Percentiles rank a stretch among this genome's conserved stretches.
Evolutionary conservation across 64 coral and sea anemone species (phyloP).

Genomic region (Actinia tenebrosa): DNA sequence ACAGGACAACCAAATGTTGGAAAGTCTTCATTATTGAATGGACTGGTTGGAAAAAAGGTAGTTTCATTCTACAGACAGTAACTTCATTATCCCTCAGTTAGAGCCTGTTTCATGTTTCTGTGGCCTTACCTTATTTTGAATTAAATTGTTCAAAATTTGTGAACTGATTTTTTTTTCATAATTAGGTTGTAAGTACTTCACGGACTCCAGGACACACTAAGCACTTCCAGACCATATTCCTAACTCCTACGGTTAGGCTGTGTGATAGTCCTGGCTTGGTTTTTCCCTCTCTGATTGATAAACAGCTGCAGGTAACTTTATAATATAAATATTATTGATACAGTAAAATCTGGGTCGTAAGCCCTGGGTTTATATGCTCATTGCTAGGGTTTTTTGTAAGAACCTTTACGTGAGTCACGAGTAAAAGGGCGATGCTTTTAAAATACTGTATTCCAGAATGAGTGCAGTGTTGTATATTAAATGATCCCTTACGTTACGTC

Average conservation of each 20-base stretch:
- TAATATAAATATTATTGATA: too few relatives aligned
- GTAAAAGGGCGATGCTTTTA: too few relatives aligned
- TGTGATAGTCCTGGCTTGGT: constrained; percentile 95
- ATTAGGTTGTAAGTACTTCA: constrained; percentile 89
- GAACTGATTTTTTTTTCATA: background rate
- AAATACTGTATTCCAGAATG: too few relatives aligned
- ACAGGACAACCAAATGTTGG: constrained; percentile 98
- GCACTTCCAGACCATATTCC: constrained; percentile 98
- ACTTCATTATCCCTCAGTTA: background rate
- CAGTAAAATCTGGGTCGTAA: too few relatives aligned
- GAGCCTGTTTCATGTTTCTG: background rate
- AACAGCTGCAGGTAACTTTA: constrained; percentile 77
- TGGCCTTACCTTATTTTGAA: background rate
- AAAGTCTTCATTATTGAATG: constrained; percentile 94
- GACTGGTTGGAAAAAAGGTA: constrained; percentile 91
- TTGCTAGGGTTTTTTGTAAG: too few relatives aligned
- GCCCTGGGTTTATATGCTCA: too few relatives aligned
- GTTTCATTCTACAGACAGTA: too few relatives aligned
- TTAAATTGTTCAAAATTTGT: background rate
- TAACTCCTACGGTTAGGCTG: constrained; percentile 72
- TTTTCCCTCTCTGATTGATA: constrained; percentile 90
- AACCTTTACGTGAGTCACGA: too few relatives aligned
- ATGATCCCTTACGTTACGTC: too few relatives aligned
- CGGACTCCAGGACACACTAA: constrained; percentile 97
- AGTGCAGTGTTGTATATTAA: too few relatives aligned